Base-by-base conservation (phyloP, 2,888 invertebrate species). In the Macrophya alboannulata region DNA sequence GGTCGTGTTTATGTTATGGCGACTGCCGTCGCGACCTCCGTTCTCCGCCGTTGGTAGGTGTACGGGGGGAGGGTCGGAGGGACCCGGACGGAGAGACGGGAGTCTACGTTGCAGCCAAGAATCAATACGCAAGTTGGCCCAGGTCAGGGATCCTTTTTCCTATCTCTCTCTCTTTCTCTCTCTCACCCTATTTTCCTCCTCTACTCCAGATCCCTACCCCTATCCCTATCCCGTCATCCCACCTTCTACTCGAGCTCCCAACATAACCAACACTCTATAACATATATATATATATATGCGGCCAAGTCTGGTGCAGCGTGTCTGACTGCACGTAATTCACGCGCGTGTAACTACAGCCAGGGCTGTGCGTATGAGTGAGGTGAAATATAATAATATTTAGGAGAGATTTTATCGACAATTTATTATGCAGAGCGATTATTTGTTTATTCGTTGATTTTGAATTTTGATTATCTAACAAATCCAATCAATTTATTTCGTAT, bases 111-210 rank as follows among this genome's bases (percentile, higher is more conserved):
- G 48, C 83, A 71, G 83, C 74, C 85, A 82, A 81, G 85, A 85
- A 85, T 85, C 85, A 82, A 85, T 85, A 85, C 85, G 59, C 83
- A 37, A 83, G 74, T 85, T 85, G 85, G 85, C 83, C 84, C 85
- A 85, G 85, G 85, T 85, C 85, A 84, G 85, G 85, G 71, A 85
- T 55, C 82, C 74, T 79, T 62, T n/a, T 86, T 74, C 31, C 59
- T 5, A 48, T 17, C 37, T 15, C n/a, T 62, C n/a, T 48, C 48
- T 48, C 77, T 37, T 51, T 43, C 15, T 15, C 72, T 40, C 21
- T 74, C 43, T 77, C 71, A 17, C 25, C 43, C 21, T 62, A 59
- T n/a, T 40, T 43, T 17, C 62, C 31, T 17, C 25, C 17, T 15
- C 40, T 40, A 31, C 4, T 71, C 0, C 31, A 31, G 31, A 31